Percentiles rank a stretch among this genome's conserved stretches.
Evolutionary conservation across 2,888 invertebrate genomes (phyloP).

Genomic region (Trissolcus japonicus): DNA sequence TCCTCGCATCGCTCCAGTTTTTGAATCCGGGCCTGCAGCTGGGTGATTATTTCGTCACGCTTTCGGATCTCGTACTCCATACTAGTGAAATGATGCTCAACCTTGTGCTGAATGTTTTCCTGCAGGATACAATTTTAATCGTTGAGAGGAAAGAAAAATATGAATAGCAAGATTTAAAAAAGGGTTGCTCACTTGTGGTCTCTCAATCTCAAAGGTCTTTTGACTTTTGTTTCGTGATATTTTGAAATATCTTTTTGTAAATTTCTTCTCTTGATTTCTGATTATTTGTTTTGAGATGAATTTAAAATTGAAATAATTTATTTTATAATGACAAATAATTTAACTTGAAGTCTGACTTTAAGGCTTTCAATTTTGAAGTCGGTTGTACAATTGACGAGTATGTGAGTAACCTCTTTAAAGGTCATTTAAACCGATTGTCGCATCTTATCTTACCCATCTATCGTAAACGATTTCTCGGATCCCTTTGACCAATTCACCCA

Average conservation of each 20-base stretch:
- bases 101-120: conserved; percentile 77
- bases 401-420: no score
- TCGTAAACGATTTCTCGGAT: conserved; percentile 89
- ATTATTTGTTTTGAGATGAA: no score
- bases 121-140: conserved; percentile 57
- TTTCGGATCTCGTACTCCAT: conserved; percentile 88
- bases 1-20: conserved; percentile 79
- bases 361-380: no score
- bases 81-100: conserved; percentile 81
- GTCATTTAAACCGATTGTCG: no score
- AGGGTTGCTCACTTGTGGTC: neutral
- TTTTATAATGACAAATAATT: no score
- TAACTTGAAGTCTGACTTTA: no score
- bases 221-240: no score
- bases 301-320: no score
- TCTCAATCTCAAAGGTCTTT: no score
- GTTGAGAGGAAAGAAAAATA: neutral
- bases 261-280: no score
- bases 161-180: neutral
- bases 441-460: conserved; percentile 73
- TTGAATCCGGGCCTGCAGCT: conserved; percentile 85
- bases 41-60: conserved; percentile 87
- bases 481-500: conserved; percentile 86
- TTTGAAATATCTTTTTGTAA: no score
- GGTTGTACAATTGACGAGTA: no score